Evolutionary conservation across 1,140 invertebrate genomes (phyloP), one percentile per base, ranked within the genome.

Genomic region (Oedothorax gibbosus): DNA sequence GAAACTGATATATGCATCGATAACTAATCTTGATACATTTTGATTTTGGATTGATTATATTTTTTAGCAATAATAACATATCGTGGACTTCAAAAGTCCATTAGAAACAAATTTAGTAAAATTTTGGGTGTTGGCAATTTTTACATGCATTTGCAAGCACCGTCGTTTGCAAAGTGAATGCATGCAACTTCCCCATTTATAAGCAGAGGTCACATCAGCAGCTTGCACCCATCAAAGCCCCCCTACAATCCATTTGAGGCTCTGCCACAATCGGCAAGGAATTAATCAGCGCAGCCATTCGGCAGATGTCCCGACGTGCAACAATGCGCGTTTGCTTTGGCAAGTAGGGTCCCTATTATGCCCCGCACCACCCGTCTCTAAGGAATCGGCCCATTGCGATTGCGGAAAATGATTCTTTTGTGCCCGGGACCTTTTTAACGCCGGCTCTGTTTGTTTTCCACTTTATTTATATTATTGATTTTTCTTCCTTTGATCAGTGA

Each of bases 381-480:
- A 82, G 80, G 80, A 82, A 82, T 82, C 50, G 78, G 78, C 69
- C 77, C 65, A 68, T 81, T 80, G 35, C 18, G 60, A 71, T 81
- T 81, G 78, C 53, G 64, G 35, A 65, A 77, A 77, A 77, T 53
- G 77, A 66, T 71, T 81, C 69, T 82, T 82, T 72, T 82, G 80
- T 73, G 8, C 57, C 20, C 49, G 14, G 35, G 20, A n/a, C n/a
- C 64, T 81, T 72, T 82, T 73, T 82, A 69, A 82, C 57, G 80
- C 80, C 57, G 49, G 69, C 60, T 75, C 77, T 73, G 69, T 82
- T 82, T 82, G 80, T 82, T 82, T 82, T 81, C 56, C 66, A 71
- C 60, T 81, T 81, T 81, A 81, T 81, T 81, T 82, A 65, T 72
- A 82, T 73, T 73, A 82, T 82, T 82, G 79, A 82, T 80, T 79